Evolutionary conservation across 2,888 invertebrate species (phyloP).

Genomic region (Dynastes grantii): DNA sequence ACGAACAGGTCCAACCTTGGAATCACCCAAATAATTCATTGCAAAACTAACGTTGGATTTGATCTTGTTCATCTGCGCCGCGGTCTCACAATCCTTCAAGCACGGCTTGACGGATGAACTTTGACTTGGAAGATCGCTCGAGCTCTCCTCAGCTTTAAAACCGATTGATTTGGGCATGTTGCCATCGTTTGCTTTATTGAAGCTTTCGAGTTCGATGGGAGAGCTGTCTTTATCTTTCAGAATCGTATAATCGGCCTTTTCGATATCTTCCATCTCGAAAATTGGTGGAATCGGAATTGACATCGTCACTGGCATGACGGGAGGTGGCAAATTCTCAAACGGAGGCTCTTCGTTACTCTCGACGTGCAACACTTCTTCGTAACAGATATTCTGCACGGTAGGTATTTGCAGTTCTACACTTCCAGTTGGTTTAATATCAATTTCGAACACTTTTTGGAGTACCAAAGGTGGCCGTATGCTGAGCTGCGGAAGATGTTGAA

Average conservation of each 20-base stretch:
- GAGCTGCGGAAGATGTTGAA: slow-evolving; percentile 73
- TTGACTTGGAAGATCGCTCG: background rate
- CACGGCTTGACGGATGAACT: background rate
- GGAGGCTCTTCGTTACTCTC: background rate
- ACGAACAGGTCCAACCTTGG: background rate
- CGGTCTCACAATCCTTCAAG: slow-evolving; percentile 8
- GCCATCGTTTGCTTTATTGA: background rate
- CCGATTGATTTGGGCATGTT: too few relatives aligned
- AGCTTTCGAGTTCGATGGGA: background rate
- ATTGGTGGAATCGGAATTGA: too few relatives aligned
- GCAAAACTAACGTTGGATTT: slow-evolving; percentile 32
- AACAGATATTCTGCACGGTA: slow-evolving; percentile 51
- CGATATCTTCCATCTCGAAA: background rate
- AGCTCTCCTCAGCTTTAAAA: background rate
- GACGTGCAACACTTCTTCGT: slow-evolving; percentile 50
- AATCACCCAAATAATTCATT: too few relatives aligned
- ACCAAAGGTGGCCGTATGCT: slow-evolving; percentile 72
- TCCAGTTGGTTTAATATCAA: slow-evolving; percentile 70
- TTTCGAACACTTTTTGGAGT: slow-evolving; percentile 72
- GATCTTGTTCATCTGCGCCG: background rate
- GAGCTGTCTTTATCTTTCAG: background rate
- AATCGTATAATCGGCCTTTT: background rate
- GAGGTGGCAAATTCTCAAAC: background rate
- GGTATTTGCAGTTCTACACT: slow-evolving; percentile 29
- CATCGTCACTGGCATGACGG: background rate